Evolutionary conservation across 2,797 vertebrate genomes (phyloP).

Genomic region (Catharus ustulatus): DNA sequence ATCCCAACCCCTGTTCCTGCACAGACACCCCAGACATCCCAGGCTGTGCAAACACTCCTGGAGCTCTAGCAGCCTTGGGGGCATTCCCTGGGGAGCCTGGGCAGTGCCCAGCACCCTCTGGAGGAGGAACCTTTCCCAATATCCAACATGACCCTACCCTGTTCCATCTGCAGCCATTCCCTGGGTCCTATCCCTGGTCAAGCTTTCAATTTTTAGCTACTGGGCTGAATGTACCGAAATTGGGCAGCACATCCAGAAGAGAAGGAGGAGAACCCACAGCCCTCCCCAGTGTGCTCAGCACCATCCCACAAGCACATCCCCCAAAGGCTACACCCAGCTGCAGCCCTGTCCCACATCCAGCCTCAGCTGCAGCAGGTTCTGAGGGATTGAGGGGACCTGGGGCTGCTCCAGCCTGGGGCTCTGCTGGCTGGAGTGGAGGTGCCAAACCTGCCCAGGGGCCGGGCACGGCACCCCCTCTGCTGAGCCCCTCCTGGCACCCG

Average conservation of each 20-base stretch:
- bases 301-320: not conserved
- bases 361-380: rapidly evolving
- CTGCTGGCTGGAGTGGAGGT: not conserved
- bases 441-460: not conserved
- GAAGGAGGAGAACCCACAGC: not conserved
- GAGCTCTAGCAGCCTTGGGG: not conserved
- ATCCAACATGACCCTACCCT: not conserved
- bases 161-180: not conserved
- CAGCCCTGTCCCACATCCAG: not conserved
- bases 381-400: not conserved
- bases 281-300: rapidly evolving
- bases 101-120: not conserved
- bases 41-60: not conserved
- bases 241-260: rapidly evolving
- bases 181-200: not conserved
- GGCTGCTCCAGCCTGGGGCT: not conserved
- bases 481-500: not conserved
- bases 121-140: not conserved
- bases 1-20: not conserved
- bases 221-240: not conserved
- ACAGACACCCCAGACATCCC: not conserved
- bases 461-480: not conserved
- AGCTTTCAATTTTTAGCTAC: not conserved
- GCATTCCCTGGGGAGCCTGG: not conserved
- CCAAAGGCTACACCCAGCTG: not conserved